These are phyloP conservation scores for Sphaerophoria rueppellii DNA, from an alignment of 2,888 invertebrate species.

Conservation along the genomic window DNA sequence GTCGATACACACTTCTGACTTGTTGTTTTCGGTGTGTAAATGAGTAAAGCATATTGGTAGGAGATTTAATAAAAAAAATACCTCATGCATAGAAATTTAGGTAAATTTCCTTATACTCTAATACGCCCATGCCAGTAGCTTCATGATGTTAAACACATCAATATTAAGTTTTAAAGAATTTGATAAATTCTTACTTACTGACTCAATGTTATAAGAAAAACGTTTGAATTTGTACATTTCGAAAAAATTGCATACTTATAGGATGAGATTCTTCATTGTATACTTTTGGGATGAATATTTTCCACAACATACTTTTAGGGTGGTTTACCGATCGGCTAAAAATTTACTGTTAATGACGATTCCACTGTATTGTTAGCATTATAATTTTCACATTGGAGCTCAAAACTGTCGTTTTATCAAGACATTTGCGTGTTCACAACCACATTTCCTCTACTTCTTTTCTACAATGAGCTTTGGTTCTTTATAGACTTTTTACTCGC, in stretches of 20 bases:
- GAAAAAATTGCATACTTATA: background rate
- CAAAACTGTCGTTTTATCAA: background rate
- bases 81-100: too few species aligned
- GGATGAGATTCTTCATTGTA: background rate
- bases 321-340: background rate
- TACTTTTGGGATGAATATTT: background rate
- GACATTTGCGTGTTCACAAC: constrained; percentile 50
- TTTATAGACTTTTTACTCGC: constrained; percentile 23
- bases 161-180: too few species aligned
- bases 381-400: background rate
- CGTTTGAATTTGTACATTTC: background rate
- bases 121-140: too few species aligned
- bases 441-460: constrained; percentile 54
- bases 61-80: too few species aligned
- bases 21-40: too few species aligned
- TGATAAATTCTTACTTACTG: too few species aligned
- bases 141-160: too few species aligned
- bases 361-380: background rate
- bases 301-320: background rate
- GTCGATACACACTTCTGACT: too few species aligned
- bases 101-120: too few species aligned
- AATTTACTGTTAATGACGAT: background rate
- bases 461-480: constrained; percentile 36
- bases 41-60: too few species aligned
- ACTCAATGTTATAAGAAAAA: too few species aligned